Percentiles rank a stretch among this genome's conserved stretches.
These are phyloP conservation scores for Euwallacea fornicatus DNA, from an alignment of 1,140 invertebrate genomes.

Conservation along the genomic window DNA sequence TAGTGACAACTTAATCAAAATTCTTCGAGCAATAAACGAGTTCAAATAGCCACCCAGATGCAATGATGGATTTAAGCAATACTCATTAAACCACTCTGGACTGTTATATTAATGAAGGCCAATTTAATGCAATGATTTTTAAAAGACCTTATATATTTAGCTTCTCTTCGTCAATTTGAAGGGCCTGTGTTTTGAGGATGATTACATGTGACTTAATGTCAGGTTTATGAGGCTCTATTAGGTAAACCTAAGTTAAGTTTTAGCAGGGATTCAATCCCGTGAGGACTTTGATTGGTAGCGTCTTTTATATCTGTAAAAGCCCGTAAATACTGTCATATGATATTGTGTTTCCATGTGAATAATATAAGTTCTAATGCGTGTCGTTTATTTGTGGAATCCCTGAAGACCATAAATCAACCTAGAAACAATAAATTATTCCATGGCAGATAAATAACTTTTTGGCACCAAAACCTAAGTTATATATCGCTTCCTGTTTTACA, in stretches of 20 bases:
- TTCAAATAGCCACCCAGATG: neutral
- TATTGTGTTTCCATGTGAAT: neutral
- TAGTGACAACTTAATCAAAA: too few relatives aligned
- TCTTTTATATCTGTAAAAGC: conserved; percentile 1
- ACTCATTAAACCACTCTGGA: neutral
- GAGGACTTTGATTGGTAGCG: too few relatives aligned
- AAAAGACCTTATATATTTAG: neutral
- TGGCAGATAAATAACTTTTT: conserved; percentile 2
- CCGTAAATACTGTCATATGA: conserved; percentile 14
- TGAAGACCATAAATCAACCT: neutral
- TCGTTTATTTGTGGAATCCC: too few relatives aligned
- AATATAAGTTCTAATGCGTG: neutral
- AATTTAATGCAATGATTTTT: conserved; percentile 12
- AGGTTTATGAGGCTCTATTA: too few relatives aligned
- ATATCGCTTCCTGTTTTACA: conserved; percentile 12
- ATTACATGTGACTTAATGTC: too few relatives aligned
- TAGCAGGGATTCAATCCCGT: too few relatives aligned
- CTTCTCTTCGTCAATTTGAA: too few relatives aligned
- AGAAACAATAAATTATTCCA: neutral
- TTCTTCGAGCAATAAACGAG: too few relatives aligned
- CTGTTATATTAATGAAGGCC: conserved; percentile 2
- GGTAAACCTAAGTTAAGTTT: too few relatives aligned
- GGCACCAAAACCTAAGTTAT: conserved; percentile 8
- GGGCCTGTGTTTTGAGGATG: too few relatives aligned
- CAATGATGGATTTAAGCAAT: conserved; percentile 1